Evolutionary conservation across 1,140 invertebrate species (phyloP), one percentile per base, ranked within the genome.

Genomic region (Drosophila mauritiana): DNA sequence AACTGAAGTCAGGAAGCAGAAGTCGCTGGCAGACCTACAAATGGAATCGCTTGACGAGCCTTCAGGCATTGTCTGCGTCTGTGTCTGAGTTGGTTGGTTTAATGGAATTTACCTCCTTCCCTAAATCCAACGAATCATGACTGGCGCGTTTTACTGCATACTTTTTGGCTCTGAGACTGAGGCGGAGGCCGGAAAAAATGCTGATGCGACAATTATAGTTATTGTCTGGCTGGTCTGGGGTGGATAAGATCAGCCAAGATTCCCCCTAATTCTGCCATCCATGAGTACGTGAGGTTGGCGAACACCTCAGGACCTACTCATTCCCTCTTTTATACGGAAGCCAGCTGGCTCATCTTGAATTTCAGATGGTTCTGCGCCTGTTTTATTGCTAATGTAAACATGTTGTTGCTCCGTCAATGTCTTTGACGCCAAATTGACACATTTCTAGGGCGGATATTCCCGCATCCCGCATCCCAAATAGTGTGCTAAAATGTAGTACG

Each of bases 181-280:
- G 53, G 17, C 25, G 20, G 0, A 48, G 54, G 15, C 46, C 48
- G 52, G 49, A 67, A 85, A 88, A 82, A 88, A 88, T 73, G 82
- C 82, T 86, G 82, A 86, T 86, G 82, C 82, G 83, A 86, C 82
- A 86, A 86, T 86, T 88, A 86, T 86, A 86, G 82, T 86, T 86
- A 86, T 86, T 86, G 82, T 86, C 82, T 86, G 82, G 79, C 79
- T 68, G 85, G 81, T 76, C 46, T 72, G n/a, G 46, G 22, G 13
- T 0, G 1, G 46, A 58, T 42, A 36, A 25, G 45, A 25, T 20
- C 53, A 8, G 52, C 36, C 27, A 52, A 37, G 46, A 68, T 31
- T 25, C 25, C 22, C 20, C 45, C 40, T 43, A 49, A 61, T 62
- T 73, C 36, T 17, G 13, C 45, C 31, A 59, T 17, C 48, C 34